A percentile compares a stretch with the other conserved stretches of the same genome.
phyloP scores from a whole-genome alignment of 2,888 invertebrate species.

The Harmothoe impar region DNA sequence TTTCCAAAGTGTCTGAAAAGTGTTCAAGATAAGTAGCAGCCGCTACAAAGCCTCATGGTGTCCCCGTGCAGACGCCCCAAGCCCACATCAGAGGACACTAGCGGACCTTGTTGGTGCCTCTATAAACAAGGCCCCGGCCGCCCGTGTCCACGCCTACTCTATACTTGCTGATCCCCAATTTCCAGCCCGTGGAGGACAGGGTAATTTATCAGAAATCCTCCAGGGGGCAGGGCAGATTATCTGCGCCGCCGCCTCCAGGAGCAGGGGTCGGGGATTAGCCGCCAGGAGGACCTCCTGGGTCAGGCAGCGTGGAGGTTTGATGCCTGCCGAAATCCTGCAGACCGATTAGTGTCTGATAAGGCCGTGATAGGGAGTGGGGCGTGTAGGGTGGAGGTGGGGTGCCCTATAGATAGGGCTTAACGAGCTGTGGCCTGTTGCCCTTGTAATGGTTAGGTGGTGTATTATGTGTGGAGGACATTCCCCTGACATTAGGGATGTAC shows the following conservation, averaged over 20 bases:
- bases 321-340: constrained; percentile 20
- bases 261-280: neutral
- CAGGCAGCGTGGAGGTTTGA: neutral
- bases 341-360: constrained; percentile 12
- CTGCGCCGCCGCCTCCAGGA: neutral
- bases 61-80: no score
- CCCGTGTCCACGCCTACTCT: neutral
- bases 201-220: constrained; percentile 29
- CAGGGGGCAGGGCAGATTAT: neutral
- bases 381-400: neutral
- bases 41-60: no score
- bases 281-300: neutral
- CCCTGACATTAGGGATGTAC: no score
- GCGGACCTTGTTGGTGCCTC: no score
- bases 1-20: no score
- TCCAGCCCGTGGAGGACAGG: neutral
- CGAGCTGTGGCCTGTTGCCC: no score
- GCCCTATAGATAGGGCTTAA: neutral
- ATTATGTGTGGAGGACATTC: no score
- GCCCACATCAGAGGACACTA: no score
- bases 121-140: no score
- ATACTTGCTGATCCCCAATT: constrained; percentile 24
- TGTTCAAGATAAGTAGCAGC: no score
- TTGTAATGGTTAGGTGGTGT: no score
- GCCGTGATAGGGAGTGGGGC: neutral